Evolutionary conservation across 1,140 invertebrate species (phyloP).

Genomic region (Elymnias hypermnestra): DNA sequence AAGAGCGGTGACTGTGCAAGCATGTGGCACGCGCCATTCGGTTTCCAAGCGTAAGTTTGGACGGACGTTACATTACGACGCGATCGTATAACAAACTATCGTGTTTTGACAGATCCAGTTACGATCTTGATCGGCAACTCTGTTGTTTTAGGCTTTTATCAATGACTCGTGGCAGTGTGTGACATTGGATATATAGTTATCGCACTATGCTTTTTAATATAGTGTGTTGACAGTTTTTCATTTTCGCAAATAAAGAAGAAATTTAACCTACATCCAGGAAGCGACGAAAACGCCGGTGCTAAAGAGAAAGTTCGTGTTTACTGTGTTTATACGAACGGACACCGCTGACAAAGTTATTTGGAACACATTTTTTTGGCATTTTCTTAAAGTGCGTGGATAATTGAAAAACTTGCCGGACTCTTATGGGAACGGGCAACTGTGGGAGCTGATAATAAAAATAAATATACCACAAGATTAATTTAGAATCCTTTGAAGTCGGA

Average conservation of each 20-base stretch:
- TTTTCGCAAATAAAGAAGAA: conserved; percentile 31
- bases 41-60: conserved; percentile 41
- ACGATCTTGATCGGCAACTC: conserved; percentile 2
- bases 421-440: conserved; percentile 40
- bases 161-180: conserved; percentile 9
- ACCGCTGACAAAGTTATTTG: conserved; percentile 31
- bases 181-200: conserved; percentile 3
- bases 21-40: conserved; percentile 73
- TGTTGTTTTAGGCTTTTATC: conserved; percentile 17
- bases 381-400: conserved; percentile 37
- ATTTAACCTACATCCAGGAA: conserved; percentile 56
- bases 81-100: conserved; percentile 28
- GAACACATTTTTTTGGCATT: conserved; percentile 26
- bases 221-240: conserved; percentile 11
- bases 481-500: conserved; percentile 38
- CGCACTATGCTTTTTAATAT: not conserved
- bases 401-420: conserved; percentile 50
- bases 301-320: conserved; percentile 67
- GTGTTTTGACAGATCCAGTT: conserved; percentile 56
- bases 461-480: conserved; percentile 50
- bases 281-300: conserved; percentile 38
- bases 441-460: conserved; percentile 56
- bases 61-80: conserved; percentile 38
- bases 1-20: conserved; percentile 34
- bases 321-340: conserved; percentile 41